phyloP scores from a whole-genome alignment of 1,140 invertebrate species.

The Leguminivora glycinivorella region DNA sequence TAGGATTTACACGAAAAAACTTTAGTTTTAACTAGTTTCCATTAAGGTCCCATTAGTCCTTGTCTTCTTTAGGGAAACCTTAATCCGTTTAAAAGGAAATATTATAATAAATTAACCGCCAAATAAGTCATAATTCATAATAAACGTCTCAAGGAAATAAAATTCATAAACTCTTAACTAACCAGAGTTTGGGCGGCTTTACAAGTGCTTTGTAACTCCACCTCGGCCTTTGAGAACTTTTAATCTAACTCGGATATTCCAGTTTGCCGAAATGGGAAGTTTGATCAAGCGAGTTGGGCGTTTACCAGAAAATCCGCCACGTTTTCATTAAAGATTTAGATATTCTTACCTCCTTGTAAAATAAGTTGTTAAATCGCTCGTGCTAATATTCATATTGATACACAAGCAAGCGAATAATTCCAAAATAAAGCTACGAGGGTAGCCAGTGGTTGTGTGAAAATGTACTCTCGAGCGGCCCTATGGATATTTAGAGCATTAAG shows the following conservation, averaged over 20 bases:
- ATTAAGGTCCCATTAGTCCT: background rate
- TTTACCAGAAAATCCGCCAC: constrained; percentile 12
- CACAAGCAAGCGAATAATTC: no score
- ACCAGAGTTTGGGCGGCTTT: constrained; percentile 1
- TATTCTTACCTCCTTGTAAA: no score
- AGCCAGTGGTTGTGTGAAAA: no score
- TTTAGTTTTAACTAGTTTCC: background rate
- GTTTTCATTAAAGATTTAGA: constrained; percentile 6
- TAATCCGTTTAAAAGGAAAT: background rate
- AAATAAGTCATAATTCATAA: constrained; percentile 7
- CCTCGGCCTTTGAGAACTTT: constrained; percentile 8
- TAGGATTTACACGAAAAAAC: no score
- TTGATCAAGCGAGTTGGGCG: constrained; percentile 16
- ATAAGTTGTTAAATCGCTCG: no score
- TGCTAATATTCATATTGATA: no score
- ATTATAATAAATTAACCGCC: background rate
- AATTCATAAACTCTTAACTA: constrained; percentile 3
- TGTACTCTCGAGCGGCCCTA: no score
- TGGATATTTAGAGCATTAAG: no score
- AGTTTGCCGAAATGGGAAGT: constrained; percentile 9
- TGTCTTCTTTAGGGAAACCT: background rate
- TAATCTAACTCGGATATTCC: constrained; percentile 15
- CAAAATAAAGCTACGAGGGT: no score
- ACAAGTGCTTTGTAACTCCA: constrained; percentile 14
- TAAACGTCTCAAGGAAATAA: constrained; percentile 13